These are phyloP conservation scores for Cordylochernes scorpioides DNA, from an alignment of 2,888 invertebrate genomes.

Conservation along the genomic window DNA sequence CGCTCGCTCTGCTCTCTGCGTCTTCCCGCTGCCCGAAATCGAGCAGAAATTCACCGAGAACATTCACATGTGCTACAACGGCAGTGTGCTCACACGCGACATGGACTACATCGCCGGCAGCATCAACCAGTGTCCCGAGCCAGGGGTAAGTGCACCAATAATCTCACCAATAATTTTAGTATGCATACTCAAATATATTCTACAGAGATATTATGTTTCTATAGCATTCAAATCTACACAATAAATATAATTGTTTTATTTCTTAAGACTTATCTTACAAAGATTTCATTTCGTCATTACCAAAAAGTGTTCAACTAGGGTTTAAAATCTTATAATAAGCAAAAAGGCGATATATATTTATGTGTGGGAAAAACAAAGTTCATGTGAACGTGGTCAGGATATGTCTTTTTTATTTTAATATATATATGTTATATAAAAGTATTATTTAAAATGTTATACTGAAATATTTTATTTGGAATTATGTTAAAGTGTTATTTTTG, in stretches of 20 bases:
- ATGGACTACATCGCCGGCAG: conserved; percentile 73
- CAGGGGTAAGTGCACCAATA: conserved; percentile 34
- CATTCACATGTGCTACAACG: conserved; percentile 89
- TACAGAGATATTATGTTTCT: background rate
- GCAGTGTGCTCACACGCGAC: conserved; percentile 66
- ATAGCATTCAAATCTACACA: background rate
- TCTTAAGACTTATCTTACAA: background rate
- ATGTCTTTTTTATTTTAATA: too few relatives aligned
- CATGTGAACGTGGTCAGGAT: too few relatives aligned
- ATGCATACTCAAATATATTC: background rate
- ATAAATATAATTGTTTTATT: background rate
- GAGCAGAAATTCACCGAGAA: conserved; percentile 81
- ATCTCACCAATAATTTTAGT: background rate
- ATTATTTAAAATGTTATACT: too few relatives aligned
- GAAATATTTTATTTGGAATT: too few relatives aligned
- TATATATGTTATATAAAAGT: too few relatives aligned
- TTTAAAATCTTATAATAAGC: too few relatives aligned
- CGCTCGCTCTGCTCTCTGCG: conserved; percentile 54
- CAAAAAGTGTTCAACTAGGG: too few relatives aligned
- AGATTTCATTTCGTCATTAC: too few relatives aligned
- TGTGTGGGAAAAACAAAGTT: too few relatives aligned
- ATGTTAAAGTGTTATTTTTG: too few relatives aligned
- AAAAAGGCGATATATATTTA: too few relatives aligned
- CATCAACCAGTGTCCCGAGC: conserved; percentile 65
- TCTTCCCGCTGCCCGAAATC: conserved; percentile 66